A percentile compares a stretch with the other conserved stretches of the same genome.
Conservation (phyloP, 1,140 invertebrate species). For the Drosophila ananassae region DNA sequence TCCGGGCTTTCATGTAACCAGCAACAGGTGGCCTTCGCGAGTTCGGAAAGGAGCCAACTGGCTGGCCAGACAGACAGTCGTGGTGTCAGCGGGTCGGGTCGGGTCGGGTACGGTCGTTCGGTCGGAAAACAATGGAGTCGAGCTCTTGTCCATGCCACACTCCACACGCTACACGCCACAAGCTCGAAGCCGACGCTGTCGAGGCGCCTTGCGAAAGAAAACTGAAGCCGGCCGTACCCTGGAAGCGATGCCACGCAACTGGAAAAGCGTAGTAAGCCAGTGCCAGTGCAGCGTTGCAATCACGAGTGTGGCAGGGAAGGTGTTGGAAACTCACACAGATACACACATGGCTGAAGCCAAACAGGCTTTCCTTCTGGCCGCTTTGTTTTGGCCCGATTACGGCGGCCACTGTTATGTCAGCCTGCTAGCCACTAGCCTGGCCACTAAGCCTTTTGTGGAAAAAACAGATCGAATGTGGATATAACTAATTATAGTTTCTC, state of each 20-base stretch:
- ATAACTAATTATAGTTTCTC: background rate
- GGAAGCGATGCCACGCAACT: conserved; percentile 73
- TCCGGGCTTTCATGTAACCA: background rate
- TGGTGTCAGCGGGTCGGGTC: conserved; percentile 11
- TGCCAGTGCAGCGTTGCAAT: conserved; percentile 53
- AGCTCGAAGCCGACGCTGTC: conserved; percentile 5
- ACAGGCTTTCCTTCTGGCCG: conserved; percentile 1
- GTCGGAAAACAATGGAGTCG: conserved; percentile 1
- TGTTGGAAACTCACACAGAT: conserved; percentile 35
- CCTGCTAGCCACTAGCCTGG: conserved; percentile 20
- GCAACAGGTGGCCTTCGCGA: conserved; percentile 37
- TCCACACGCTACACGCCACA: background rate
- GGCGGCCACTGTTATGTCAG: conserved; percentile 64
- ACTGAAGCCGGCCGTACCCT: conserved; percentile 48
- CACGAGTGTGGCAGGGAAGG: background rate
- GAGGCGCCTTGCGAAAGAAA: conserved; percentile 44
- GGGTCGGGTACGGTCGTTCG: background rate
- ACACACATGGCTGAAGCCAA: background rate
- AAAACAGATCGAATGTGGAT: too few relatives aligned
- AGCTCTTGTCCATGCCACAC: conserved; percentile 2
- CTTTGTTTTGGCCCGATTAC: conserved; percentile 33
- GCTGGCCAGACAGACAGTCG: background rate
- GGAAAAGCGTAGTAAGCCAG: conserved; percentile 58
- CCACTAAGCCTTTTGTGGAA: background rate
- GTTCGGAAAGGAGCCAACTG: conserved; percentile 3